Evolutionary conservation across 2,113 vertebrate species (phyloP).

Genomic region (Desmodus rotundus): DNA sequence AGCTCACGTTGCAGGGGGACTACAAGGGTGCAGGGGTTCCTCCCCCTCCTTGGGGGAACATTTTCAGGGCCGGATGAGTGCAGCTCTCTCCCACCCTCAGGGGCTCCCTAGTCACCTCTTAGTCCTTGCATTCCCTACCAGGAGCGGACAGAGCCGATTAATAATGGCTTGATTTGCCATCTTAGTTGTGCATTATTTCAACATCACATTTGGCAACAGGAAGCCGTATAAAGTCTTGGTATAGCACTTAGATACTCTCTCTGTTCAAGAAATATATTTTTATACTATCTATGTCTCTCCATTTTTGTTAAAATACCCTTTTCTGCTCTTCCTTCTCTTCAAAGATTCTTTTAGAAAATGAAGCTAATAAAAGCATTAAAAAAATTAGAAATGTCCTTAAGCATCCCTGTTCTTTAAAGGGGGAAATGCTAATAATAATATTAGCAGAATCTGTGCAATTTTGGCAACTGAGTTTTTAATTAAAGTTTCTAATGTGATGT

Average conservation of each 20-base stretch:
- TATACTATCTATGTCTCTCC: constrained; percentile 63
- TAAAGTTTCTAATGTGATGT: constrained; percentile 39
- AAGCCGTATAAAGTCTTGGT: constrained; percentile 88
- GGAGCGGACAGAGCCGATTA: constrained; percentile 73
- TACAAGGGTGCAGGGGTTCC: not conserved
- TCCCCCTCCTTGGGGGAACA: not conserved
- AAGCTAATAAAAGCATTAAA: constrained; percentile 52
- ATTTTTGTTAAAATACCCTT: constrained; percentile 73
- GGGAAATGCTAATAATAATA: not conserved
- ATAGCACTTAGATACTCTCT: constrained; percentile 78
- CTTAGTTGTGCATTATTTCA: constrained; percentile 74
- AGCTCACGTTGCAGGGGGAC: not conserved
- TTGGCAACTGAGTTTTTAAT: constrained; percentile 62
- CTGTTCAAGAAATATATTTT: constrained; percentile 77
- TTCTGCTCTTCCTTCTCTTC: constrained; percentile 46
- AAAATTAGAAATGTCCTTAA: constrained; percentile 45
- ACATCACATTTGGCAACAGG: constrained; percentile 78
- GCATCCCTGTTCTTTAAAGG: constrained; percentile 31
- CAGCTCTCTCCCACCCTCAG: not conserved
- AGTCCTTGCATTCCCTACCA: constrained; percentile 50
- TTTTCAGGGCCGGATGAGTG: constrained; percentile 1
- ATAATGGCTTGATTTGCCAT: constrained; percentile 75
- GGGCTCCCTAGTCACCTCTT: constrained; percentile 33
- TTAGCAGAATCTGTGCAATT: constrained; percentile 50
- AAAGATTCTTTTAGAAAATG: constrained; percentile 44